phyloP scores from a whole-genome alignment of 2,888 invertebrate genomes.

The Pseudeuparius sepicola region DNA sequence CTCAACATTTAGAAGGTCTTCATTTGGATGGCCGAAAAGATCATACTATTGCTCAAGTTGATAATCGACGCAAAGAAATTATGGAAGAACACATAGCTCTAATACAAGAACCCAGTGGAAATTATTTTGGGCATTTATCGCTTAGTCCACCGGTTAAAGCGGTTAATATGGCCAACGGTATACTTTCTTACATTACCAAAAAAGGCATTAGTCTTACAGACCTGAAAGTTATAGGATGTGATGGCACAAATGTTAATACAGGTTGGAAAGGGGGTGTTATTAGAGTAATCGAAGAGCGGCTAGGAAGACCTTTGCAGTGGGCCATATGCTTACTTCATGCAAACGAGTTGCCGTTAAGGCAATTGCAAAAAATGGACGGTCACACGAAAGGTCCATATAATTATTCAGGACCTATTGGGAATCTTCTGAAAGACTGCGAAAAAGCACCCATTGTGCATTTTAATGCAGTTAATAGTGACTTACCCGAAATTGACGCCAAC shows the following conservation, averaged over 20 bases:
- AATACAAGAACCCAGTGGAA: slow-evolving; percentile 9
- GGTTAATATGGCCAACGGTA: slow-evolving; percentile 6
- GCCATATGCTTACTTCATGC: slow-evolving; percentile 17
- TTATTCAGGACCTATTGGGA: slow-evolving; percentile 9
- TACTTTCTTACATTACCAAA: slow-evolving; percentile 5
- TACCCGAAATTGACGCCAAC: slow-evolving; percentile 11
- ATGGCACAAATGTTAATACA: slow-evolving; percentile 25
- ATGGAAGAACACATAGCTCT: slow-evolving; percentile 12
- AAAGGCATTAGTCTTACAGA: slow-evolving; percentile 4
- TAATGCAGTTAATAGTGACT: slow-evolving; percentile 10
- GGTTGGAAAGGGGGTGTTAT: slow-evolving; percentile 23
- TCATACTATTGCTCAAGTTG: slow-evolving; percentile 6
- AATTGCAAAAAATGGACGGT: slow-evolving; percentile 14
- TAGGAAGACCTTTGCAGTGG: slow-evolving; percentile 24
- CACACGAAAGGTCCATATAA: slow-evolving; percentile 13
- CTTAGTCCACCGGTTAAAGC: slow-evolving; percentile 14
- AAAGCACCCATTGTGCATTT: slow-evolving; percentile 9
- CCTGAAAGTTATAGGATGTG: slow-evolving; percentile 20
- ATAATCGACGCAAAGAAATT: slow-evolving; percentile 4
- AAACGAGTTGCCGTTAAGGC: slow-evolving; percentile 15
- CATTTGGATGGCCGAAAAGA: slow-evolving; percentile 14
- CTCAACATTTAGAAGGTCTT: slow-evolving; percentile 6
- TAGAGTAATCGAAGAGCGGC: slow-evolving; percentile 19
- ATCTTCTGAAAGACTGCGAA: slow-evolving; percentile 10
- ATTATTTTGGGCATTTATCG: slow-evolving; percentile 9